Conservation (phyloP, 2,888 invertebrate genomes). For the Oxyteleia sp. region DNA sequence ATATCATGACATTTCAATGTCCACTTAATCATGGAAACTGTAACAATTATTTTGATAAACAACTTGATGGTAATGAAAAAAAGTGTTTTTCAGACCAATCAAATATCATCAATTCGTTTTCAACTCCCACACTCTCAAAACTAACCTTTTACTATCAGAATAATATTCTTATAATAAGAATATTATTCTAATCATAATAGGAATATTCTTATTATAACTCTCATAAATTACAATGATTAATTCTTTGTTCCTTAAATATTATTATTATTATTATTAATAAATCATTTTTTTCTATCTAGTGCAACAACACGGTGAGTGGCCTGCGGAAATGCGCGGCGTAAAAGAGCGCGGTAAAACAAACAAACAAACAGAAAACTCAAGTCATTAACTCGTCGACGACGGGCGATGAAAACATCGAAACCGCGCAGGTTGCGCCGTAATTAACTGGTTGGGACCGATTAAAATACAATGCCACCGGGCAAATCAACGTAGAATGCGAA, state of each 20-base stretch:
- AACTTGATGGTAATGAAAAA: neutral
- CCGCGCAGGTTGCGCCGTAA: conserved; percentile 17
- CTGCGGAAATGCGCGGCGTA: no score
- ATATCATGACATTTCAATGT: conserved; percentile 5
- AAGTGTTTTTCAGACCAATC: neutral
- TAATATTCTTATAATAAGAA: no score
- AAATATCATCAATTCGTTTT: no score
- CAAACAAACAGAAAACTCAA: conserved; percentile 2
- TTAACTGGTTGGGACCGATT: conserved; percentile 39
- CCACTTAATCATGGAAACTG: neutral
- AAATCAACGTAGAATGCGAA: conserved; percentile 70
- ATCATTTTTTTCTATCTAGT: no score
- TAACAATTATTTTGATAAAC: conserved; percentile 3
- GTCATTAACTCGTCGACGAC: conserved; percentile 22
- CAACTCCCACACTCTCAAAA: no score
- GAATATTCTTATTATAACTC: no score
- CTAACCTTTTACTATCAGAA: no score
- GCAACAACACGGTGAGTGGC: no score
- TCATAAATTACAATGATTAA: no score
- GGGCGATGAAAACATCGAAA: neutral
- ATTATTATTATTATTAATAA: no score
- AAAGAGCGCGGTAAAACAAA: neutral
- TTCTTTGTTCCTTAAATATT: no score
- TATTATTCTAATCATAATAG: no score
- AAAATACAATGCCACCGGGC: conserved; percentile 73